These are phyloP conservation scores for Botia kubotai DNA, from an alignment of 2,797 vertebrate genomes.

Conservation along the genomic window DNA sequence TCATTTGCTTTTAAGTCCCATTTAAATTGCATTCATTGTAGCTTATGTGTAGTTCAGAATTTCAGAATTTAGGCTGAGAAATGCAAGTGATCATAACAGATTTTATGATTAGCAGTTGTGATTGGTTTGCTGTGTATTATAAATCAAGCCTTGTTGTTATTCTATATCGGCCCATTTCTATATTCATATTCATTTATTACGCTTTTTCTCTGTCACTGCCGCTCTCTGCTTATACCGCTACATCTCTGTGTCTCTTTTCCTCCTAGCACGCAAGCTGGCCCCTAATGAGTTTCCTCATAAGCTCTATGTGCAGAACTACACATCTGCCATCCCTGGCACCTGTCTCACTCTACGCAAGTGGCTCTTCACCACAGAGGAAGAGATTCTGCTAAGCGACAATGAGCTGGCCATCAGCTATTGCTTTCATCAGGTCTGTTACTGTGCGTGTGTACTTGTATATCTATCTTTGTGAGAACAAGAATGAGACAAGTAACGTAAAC, in stretches of 20 bases:
- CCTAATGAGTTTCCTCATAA: conserved; percentile 98
- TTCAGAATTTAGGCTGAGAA: neutral
- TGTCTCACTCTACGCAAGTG: conserved; percentile 94
- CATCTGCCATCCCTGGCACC: conserved; percentile 93
- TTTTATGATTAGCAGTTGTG: neutral
- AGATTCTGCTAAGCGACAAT: conserved; percentile 93
- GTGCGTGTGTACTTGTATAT: neutral
- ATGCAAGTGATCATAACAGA: neutral
- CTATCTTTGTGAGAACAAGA: no score
- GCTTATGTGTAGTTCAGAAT: no score
- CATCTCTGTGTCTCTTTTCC: conserved; percentile 42
- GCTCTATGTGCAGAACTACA: conserved; percentile 97
- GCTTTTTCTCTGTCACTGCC: conserved; percentile 15
- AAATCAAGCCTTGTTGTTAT: no score
- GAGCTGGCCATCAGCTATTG: conserved; percentile 93
- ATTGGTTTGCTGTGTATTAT: no score
- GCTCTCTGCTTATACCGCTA: neutral
- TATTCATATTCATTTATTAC: neutral
- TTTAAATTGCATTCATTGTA: no score
- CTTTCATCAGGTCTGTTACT: conserved; percentile 81
- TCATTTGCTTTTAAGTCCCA: no score
- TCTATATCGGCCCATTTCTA: neutral
- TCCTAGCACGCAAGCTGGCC: conserved; percentile 89
- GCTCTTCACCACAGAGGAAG: conserved; percentile 96
- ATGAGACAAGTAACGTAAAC: no score